phyloP scores from a whole-genome alignment of 2,888 invertebrate genomes.

The Tinea pellionella region DNA sequence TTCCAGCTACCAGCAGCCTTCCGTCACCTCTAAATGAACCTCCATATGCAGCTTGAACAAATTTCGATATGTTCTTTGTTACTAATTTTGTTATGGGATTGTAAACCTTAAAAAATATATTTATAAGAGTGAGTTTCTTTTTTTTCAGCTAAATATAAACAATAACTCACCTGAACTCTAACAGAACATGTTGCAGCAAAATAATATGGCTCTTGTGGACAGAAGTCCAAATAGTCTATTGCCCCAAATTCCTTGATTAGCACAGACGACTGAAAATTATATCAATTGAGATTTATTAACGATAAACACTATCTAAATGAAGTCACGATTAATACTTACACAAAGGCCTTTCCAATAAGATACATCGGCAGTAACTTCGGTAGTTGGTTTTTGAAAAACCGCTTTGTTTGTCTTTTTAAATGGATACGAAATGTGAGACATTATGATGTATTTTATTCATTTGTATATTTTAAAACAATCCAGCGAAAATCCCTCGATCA shows the following conservation, averaged over 20 bases:
- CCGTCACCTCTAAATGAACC: conserved; percentile 86
- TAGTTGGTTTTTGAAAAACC: conserved; percentile 73
- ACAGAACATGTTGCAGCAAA: conserved; percentile 95
- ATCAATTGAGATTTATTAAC: not conserved
- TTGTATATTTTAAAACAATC: not conserved
- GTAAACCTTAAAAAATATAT: conserved; percentile 69
- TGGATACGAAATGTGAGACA: conserved; percentile 59
- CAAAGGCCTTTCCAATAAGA: conserved; percentile 91
- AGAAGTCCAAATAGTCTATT: conserved; percentile 91
- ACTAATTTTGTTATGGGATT: conserved; percentile 87
- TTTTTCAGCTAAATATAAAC: not conserved
- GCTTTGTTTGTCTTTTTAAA: conserved; percentile 80
- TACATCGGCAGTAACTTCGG: conserved; percentile 79
- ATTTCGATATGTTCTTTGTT: conserved; percentile 83
- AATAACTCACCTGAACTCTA: conserved; percentile 72
- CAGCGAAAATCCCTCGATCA: not conserved
- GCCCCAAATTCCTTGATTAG: conserved; percentile 93
- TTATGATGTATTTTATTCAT: conserved; percentile 20
- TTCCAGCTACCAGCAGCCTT: conserved; percentile 85
- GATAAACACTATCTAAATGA: not conserved
- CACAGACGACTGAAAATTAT: conserved; percentile 75
- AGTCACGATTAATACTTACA: conserved; percentile 55
- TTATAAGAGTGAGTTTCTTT: not conserved
- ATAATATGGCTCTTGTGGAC: conserved; percentile 87
- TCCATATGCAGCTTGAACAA: conserved; percentile 87